Conservation (phyloP, 2,113 vertebrate species). For the Actenoides hombroni region DNA sequence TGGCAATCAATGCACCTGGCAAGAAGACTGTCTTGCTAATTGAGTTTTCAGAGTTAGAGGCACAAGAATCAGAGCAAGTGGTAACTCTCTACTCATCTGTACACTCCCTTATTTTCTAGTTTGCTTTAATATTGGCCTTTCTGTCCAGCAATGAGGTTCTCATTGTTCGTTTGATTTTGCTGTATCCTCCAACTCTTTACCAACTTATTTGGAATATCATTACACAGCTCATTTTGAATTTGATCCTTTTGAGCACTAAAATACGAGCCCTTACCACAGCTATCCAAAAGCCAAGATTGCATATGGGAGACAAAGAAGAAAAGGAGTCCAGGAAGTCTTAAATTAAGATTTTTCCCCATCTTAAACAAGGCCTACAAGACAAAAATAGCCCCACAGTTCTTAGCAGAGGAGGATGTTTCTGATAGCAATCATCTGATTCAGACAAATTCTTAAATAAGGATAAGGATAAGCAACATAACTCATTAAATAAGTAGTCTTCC, state of each 20-base stretch:
- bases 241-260: not conserved
- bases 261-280: not conserved
- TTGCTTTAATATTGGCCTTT: not conserved
- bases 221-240: not conserved
- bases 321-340: slow-evolving; percentile 27
- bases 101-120: not conserved
- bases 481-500: slow-evolving; percentile 26
- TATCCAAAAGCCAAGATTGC: not conserved
- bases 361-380: not conserved
- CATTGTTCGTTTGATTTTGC: not conserved
- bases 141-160: not conserved
- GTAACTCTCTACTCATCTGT: not conserved
- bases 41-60: not conserved
- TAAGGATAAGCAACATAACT: slow-evolving; percentile 63
- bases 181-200: not conserved
- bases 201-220: not conserved
- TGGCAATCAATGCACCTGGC: not conserved
- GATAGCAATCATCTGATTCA: slow-evolving; percentile 48
- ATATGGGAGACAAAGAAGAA: not conserved
- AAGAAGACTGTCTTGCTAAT: not conserved
- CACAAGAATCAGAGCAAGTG: not conserved
- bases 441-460: slow-evolving; percentile 42
- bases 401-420: slow-evolving; percentile 26
- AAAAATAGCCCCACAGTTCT: not conserved
- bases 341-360: slow-evolving; percentile 27